Conservation (phyloP, 2,888 invertebrate genomes). For the Campaea margaritaria region DNA sequence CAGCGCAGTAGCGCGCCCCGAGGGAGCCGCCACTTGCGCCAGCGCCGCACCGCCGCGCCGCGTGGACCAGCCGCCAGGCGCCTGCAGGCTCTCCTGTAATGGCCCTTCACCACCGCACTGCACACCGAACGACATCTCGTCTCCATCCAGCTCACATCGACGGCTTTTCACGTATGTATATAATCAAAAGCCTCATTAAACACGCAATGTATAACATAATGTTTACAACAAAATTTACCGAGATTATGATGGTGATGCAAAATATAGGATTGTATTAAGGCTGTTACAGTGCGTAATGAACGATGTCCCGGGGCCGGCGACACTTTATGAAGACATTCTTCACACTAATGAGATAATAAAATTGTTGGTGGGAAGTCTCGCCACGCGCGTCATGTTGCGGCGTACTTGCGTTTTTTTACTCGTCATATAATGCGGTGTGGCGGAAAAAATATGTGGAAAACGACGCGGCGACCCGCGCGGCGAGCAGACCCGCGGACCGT, state of each 20-base stretch:
- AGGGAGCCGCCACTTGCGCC: constrained; percentile 56
- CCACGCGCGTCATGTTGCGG: constrained; percentile 40
- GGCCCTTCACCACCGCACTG: constrained; percentile 43
- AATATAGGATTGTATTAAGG: constrained; percentile 73
- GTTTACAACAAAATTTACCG: constrained; percentile 2
- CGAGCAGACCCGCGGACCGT: constrained; percentile 24
- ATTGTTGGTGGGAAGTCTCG: constrained; percentile 66
- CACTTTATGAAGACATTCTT: constrained; percentile 80
- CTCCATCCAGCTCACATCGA: constrained; percentile 46
- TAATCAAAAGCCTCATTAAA: constrained; percentile 20
- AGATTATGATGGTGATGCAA: constrained; percentile 43
- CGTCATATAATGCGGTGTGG: constrained; percentile 39
- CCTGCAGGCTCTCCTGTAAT: constrained; percentile 66
- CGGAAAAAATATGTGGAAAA: constrained; percentile 45
- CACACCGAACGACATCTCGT: constrained; percentile 1
- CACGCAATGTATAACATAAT: constrained; percentile 47
- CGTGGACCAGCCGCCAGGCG: constrained; percentile 45
- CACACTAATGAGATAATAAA: constrained; percentile 79
- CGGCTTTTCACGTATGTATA: neutral
- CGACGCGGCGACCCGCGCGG: constrained; percentile 35
- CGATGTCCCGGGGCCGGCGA: constrained; percentile 75
- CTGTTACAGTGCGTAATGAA: constrained; percentile 74
- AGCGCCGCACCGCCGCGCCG: constrained; percentile 38
- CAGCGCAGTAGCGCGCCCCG: constrained; percentile 68
- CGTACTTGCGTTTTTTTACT: constrained; percentile 44